Evolutionary conservation across 2,888 invertebrate species (phyloP).

Genomic region (Melinaea menophilus): DNA sequence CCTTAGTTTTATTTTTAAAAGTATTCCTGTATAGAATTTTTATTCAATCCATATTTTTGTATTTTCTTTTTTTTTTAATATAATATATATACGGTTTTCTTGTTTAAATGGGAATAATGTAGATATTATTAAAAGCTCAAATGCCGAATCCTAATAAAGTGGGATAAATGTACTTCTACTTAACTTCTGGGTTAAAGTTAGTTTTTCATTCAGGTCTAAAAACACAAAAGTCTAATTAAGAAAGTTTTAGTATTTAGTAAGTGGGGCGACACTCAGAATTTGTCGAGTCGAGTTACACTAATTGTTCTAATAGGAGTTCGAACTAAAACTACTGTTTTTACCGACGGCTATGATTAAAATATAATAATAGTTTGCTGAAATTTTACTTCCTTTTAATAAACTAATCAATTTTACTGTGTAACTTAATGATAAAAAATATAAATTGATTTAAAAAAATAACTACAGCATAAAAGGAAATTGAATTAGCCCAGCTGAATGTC

Average conservation of each 20-base stretch:
- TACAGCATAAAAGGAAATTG: not conserved
- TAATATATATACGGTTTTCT: not conserved
- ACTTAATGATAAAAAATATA: not conserved
- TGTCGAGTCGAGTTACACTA: slow-evolving; percentile 25
- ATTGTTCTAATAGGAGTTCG: slow-evolving; percentile 27
- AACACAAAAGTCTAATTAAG: slow-evolving; percentile 34
- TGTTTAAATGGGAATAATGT: too few species aligned
- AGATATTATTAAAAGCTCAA: too few species aligned
- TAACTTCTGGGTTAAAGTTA: slow-evolving; percentile 24
- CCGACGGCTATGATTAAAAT: slow-evolving; percentile 9
- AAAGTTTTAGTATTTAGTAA: slow-evolving; percentile 28
- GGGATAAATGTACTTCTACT: slow-evolving; percentile 21
- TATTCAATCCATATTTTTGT: not conserved
- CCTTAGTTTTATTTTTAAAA: not conserved
- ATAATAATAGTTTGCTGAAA: slow-evolving; percentile 6
- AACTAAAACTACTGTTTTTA: slow-evolving; percentile 21
- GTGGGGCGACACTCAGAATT: slow-evolving; percentile 23
- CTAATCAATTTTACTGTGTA: not conserved
- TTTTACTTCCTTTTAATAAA: not conserved
- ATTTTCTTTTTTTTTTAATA: not conserved
- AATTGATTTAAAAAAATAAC: not conserved
- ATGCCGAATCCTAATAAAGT: slow-evolving; percentile 18
- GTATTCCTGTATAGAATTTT: too few species aligned
- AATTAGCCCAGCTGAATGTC: not conserved
- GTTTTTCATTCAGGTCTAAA: slow-evolving; percentile 28